phyloP scores from a whole-genome alignment of 2,888 invertebrate genomes.

The Diploptera punctata region DNA sequence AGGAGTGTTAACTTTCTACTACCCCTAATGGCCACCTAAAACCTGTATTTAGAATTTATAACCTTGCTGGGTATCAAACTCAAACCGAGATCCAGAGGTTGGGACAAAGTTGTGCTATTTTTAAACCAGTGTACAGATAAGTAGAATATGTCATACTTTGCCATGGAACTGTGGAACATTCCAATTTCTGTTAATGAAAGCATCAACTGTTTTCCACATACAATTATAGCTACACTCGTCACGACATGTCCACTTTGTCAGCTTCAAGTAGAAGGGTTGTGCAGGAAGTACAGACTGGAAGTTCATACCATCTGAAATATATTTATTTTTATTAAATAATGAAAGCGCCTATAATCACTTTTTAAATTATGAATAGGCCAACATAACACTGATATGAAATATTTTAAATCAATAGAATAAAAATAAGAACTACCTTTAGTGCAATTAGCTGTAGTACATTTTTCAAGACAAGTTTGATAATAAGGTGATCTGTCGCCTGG shows the following conservation, averaged over 20 bases:
- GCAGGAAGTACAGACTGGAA: constrained; percentile 29
- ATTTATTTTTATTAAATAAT: too few relatives aligned
- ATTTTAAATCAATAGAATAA: too few relatives aligned
- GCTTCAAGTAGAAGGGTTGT: constrained; percentile 48
- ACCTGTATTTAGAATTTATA: too few relatives aligned
- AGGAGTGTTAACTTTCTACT: too few relatives aligned
- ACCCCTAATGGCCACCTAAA: too few relatives aligned
- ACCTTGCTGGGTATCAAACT: too few relatives aligned
- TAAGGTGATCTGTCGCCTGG: constrained; percentile 60
- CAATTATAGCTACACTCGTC: constrained; percentile 91
- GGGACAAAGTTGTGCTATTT: too few relatives aligned
- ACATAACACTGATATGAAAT: too few relatives aligned
- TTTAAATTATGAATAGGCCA: too few relatives aligned
- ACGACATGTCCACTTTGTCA: constrained; percentile 78
- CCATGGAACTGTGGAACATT: constrained; percentile 93
- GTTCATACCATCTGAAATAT: constrained; percentile 3
- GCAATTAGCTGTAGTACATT: constrained; percentile 57
- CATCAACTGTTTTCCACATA: constrained; percentile 92
- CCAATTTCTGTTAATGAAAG: constrained; percentile 71
- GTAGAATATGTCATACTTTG: constrained; percentile 73
- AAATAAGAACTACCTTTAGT: too few relatives aligned
- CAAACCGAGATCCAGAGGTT: too few relatives aligned
- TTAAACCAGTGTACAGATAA: background rate
- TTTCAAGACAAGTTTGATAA: constrained; percentile 58
- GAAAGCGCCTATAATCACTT: too few relatives aligned